Evolutionary conservation across 2,113 vertebrate species (phyloP).

Genomic region (Pica pica): DNA sequence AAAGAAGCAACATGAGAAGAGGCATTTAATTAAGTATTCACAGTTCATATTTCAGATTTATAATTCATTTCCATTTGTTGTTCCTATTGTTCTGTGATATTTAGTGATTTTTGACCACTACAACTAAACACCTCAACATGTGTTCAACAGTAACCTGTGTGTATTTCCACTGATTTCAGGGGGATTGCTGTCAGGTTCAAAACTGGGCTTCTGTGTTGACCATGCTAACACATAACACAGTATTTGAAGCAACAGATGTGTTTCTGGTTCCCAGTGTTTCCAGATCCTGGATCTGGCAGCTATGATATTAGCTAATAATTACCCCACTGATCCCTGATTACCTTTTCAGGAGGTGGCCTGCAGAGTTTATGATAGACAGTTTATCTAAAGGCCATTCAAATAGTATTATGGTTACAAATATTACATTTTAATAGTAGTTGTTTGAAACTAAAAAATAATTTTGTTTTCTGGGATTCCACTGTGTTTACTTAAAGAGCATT

Average conservation of each 20-base stretch:
- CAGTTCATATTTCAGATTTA: neutral
- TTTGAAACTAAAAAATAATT: neutral
- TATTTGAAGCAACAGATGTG: neutral
- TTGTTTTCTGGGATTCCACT: neutral
- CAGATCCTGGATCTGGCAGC: neutral
- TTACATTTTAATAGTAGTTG: neutral
- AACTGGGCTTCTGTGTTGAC: neutral
- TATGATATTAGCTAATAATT: neutral
- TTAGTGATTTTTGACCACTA: neutral
- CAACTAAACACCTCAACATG: neutral
- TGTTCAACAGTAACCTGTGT: neutral
- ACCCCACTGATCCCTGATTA: neutral
- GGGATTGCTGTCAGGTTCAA: neutral
- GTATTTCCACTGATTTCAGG: neutral
- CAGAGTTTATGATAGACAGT: neutral
- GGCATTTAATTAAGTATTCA: neutral
- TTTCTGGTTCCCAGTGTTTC: neutral
- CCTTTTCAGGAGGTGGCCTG: neutral
- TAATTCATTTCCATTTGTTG: neutral
- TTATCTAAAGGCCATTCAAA: neutral
- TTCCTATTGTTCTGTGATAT: neutral
- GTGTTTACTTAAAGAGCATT: neutral
- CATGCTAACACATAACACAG: neutral
- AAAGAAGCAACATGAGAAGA: neutral
- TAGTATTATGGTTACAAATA: neutral